Percentiles rank a stretch among this genome's conserved stretches.
phyloP scores from a whole-genome alignment of 2,113 vertebrate genomes.

The Oxyruncus cristatus region DNA sequence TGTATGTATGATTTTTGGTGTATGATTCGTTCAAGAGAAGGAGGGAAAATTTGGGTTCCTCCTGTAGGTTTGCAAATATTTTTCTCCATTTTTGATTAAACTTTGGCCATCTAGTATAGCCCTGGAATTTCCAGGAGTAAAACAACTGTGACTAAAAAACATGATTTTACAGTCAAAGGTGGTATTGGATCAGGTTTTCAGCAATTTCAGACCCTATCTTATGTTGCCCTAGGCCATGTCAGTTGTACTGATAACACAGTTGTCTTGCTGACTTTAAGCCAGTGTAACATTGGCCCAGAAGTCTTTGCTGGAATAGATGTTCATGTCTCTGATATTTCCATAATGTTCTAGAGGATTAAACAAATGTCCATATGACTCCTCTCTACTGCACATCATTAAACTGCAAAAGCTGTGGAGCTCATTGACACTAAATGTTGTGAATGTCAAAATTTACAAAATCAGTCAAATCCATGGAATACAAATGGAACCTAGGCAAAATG shows the following conservation, averaged over 20 bases:
- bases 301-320: neutral
- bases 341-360: neutral
- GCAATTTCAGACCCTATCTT: neutral
- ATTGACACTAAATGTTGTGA: neutral
- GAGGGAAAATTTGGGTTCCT: neutral
- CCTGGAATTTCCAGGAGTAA: neutral
- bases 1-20: neutral
- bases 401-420: neutral
- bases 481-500: neutral
- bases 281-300: neutral
- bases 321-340: rapidly evolving
- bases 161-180: neutral
- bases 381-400: neutral
- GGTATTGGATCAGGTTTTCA: neutral
- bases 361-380: neutral
- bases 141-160: neutral
- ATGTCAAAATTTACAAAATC: neutral
- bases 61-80: neutral
- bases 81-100: neutral
- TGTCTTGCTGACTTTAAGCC: neutral
- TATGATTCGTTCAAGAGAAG: neutral
- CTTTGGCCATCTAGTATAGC: neutral
- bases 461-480: neutral
- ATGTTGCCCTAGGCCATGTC: neutral
- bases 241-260: neutral